Conservation (phyloP, 30 jellyfish, hydroid and myxozoan species). For the Chrysaora quinquecirrha region DNA sequence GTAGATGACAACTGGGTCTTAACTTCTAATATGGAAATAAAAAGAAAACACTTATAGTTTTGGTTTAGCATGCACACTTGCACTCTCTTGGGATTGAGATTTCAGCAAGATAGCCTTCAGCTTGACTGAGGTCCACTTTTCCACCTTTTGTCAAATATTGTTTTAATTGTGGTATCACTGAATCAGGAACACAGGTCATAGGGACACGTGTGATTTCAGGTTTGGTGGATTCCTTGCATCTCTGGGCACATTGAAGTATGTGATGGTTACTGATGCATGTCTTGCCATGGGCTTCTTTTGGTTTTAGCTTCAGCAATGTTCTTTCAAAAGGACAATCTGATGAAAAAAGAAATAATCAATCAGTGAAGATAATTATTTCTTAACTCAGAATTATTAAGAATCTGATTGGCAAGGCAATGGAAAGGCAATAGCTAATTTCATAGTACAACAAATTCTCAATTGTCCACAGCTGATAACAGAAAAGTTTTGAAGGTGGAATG, state of each 20-base stretch:
- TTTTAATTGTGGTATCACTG: slow-evolving; percentile 21
- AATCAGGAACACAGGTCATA: slow-evolving; percentile 56
- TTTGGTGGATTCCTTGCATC: slow-evolving; percentile 8
- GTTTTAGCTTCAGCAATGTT: neutral
- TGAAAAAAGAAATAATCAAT: neutral
- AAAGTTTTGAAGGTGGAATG: neutral
- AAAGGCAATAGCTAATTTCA: no score
- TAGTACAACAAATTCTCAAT: no score
- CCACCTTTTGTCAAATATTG: slow-evolving; percentile 27
- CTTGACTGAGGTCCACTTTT: slow-evolving; percentile 19
- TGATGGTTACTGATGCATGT: slow-evolving; percentile 46
- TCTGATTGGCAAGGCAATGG: no score
- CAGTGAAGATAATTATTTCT: neutral
- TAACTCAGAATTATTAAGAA: neutral
- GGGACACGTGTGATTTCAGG: slow-evolving; percentile 46
- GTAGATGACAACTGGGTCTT: no score
- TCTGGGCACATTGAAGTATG: slow-evolving; percentile 26
- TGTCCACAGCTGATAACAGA: no score
- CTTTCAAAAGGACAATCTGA: slow-evolving; percentile 58
- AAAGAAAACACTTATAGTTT: no score
- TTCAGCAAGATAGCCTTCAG: slow-evolving; percentile 24
- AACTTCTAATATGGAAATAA: no score
- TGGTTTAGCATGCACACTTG: slow-evolving; percentile 34
- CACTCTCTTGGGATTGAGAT: slow-evolving; percentile 55
- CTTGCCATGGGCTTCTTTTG: slow-evolving; percentile 8